phyloP scores from a whole-genome alignment of 1,140 invertebrate species.

The Acromyrmex echinatior region DNA sequence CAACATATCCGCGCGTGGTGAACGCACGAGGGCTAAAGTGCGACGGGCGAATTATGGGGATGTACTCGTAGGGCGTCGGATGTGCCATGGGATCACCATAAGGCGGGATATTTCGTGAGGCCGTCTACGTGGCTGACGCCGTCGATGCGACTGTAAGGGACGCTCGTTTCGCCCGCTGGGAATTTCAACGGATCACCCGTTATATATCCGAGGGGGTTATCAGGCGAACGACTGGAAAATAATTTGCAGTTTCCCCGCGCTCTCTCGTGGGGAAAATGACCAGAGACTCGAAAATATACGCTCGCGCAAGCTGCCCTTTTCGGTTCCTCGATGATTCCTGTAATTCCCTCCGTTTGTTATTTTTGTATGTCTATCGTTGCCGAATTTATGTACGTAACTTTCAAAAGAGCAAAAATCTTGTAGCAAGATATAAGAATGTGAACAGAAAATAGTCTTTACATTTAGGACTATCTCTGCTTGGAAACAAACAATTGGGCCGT shows the following conservation, averaged over 20 bases:
- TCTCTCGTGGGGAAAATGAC: constrained; percentile 74
- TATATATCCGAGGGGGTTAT: constrained; percentile 78
- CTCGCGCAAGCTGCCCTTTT: constrained; percentile 7
- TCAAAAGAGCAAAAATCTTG: background rate
- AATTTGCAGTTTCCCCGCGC: constrained; percentile 74
- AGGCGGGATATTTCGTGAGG: constrained; percentile 83
- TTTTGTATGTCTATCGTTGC: background rate
- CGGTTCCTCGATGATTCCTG: constrained; percentile 26
- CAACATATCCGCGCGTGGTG: constrained; percentile 38
- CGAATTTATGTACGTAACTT: background rate
- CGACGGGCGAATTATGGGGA: constrained; percentile 72
- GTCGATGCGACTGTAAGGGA: constrained; percentile 48
- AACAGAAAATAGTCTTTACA: background rate
- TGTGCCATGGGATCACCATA: constrained; percentile 83
- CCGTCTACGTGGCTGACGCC: constrained; percentile 64
- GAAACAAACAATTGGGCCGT: background rate
- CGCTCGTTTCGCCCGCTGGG: constrained; percentile 72
- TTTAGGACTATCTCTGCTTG: background rate
- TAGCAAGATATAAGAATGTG: background rate
- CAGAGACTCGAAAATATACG: constrained; percentile 49
- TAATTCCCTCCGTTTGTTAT: constrained; percentile 45
- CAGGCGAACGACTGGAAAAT: constrained; percentile 76
- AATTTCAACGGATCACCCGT: constrained; percentile 82
- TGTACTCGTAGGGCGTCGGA: constrained; percentile 65
- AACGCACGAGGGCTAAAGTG: constrained; percentile 66